A percentile compares a stretch with the other conserved stretches of the same genome.
phyloP scores from a whole-genome alignment of 2,888 invertebrate species.

The Phaedon cochleariae region DNA sequence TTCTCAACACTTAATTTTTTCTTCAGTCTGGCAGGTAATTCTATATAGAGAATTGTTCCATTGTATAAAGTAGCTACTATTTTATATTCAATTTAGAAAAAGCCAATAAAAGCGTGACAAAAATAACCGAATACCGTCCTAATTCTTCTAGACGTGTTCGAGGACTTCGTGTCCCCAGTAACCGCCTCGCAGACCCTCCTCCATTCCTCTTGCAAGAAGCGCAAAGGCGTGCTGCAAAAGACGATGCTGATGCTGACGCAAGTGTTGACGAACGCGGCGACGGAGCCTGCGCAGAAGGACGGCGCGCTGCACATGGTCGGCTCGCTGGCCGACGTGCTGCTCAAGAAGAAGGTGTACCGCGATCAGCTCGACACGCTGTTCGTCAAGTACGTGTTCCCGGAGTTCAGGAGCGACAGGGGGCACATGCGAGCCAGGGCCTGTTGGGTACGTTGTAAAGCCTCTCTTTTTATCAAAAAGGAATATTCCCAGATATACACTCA shows the following conservation, averaged over 20 bases:
- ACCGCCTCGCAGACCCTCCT: conserved; percentile 92
- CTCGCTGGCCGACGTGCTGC: conserved; percentile 86
- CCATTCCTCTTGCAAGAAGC: conserved; percentile 87
- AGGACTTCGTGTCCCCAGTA: conserved; percentile 95
- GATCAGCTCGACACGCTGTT: conserved; percentile 90
- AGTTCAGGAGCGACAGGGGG: conserved; percentile 84
- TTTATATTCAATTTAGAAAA: too few relatives aligned
- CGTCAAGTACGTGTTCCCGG: conserved; percentile 92
- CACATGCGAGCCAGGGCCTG: conserved; percentile 95
- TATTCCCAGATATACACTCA: too few relatives aligned
- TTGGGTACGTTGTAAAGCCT: conserved; percentile 77
- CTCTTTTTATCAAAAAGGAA: too few relatives aligned
- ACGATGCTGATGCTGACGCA: conserved; percentile 93
- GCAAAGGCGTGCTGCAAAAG: conserved; percentile 94
- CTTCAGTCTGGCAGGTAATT: too few relatives aligned
- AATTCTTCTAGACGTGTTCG: conserved; percentile 98
- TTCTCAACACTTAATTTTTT: too few relatives aligned
- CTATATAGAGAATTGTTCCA: too few relatives aligned
- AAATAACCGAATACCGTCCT: too few relatives aligned
- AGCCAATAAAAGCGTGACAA: too few relatives aligned
- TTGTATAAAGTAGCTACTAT: too few relatives aligned
- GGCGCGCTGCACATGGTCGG: conserved; percentile 99
- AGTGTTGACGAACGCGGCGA: conserved; percentile 64
- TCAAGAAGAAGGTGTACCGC: conserved; percentile 89
- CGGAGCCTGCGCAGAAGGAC: conserved; percentile 85